Evolutionary conservation across 2,113 vertebrate species (phyloP).

Genomic region (Lampris megalopsis): DNA sequence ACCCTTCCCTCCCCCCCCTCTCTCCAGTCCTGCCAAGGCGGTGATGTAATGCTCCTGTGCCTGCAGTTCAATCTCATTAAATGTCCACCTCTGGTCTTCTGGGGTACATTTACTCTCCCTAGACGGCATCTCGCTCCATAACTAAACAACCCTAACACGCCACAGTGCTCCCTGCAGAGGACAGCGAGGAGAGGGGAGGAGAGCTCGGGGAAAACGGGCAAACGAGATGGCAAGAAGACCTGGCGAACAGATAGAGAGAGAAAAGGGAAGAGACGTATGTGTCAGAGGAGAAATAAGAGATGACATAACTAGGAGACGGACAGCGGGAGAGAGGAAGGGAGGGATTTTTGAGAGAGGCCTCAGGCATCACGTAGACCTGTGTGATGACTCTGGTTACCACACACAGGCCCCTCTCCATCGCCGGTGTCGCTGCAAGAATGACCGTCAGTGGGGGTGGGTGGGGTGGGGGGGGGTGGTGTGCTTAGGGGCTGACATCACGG

Average conservation of each 20-base stretch:
- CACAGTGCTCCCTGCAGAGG: slow-evolving; percentile 29
- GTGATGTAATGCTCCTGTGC: slow-evolving; percentile 62
- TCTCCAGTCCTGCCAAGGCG: slow-evolving; percentile 24
- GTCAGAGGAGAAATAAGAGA: neutral
- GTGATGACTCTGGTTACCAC: slow-evolving; percentile 47
- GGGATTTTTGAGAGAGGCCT: slow-evolving; percentile 10
- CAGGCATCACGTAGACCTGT: slow-evolving; percentile 18
- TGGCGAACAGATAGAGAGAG: slow-evolving; percentile 12
- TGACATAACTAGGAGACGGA: slow-evolving; percentile 24
- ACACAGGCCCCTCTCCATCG: slow-evolving; percentile 40
- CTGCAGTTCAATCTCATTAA: slow-evolving; percentile 59
- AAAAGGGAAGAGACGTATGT: slow-evolving; percentile 23
- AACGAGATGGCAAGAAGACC: slow-evolving; percentile 6
- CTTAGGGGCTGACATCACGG: slow-evolving; percentile 55
- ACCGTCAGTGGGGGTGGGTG: slow-evolving; percentile 12
- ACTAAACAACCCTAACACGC: slow-evolving; percentile 30
- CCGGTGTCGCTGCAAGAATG: slow-evolving; percentile 17
- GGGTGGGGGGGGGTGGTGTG: slow-evolving; percentile 26
- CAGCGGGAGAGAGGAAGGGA: neutral
- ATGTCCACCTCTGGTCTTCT: slow-evolving; percentile 46
- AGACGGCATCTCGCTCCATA: slow-evolving; percentile 29
- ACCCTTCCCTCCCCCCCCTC: neutral
- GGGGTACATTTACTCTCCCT: slow-evolving; percentile 34
- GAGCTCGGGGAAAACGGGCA: neutral
- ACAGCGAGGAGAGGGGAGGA: slow-evolving; percentile 43